Evolutionary conservation across 2,113 vertebrate species (phyloP).

Genomic region (Antechinus flavipes): DNA sequence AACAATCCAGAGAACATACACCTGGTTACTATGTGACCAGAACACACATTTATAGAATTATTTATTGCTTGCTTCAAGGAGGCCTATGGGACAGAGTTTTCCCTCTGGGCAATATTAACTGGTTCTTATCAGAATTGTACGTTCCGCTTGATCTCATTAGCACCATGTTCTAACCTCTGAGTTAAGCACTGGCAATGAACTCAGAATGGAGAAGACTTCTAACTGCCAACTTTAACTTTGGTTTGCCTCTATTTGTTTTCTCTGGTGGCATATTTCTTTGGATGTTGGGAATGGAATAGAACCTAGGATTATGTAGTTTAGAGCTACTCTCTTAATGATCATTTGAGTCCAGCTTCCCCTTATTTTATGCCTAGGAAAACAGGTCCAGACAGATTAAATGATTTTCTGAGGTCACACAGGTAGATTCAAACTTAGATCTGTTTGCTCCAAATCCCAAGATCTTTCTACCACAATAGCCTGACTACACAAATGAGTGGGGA

Average conservation of each 20-base stretch:
- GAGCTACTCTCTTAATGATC: too few relatives aligned
- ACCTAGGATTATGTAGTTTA: neutral
- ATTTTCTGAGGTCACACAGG: neutral
- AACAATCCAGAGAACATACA: neutral
- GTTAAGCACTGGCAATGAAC: neutral
- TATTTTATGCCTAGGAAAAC: slow-evolving; percentile 16
- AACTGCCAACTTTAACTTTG: neutral
- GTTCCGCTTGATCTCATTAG: neutral
- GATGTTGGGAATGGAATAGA: rapidly evolving
- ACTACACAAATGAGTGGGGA: neutral
- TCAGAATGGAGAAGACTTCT: neutral
- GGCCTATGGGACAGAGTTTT: neutral
- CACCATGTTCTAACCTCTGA: neutral
- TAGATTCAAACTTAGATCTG: neutral
- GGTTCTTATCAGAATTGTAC: neutral
- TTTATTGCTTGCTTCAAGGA: neutral
- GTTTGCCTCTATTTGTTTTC: neutral
- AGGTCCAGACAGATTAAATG: neutral
- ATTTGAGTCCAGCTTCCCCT: neutral
- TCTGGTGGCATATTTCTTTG: neutral
- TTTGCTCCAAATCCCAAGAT: neutral
- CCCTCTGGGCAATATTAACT: neutral
- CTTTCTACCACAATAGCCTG: neutral
- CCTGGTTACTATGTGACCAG: neutral
- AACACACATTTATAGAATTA: neutral